Base-by-base conservation (phyloP, 2,797 vertebrate genomes). In the Enteromius anoplus region DNA sequence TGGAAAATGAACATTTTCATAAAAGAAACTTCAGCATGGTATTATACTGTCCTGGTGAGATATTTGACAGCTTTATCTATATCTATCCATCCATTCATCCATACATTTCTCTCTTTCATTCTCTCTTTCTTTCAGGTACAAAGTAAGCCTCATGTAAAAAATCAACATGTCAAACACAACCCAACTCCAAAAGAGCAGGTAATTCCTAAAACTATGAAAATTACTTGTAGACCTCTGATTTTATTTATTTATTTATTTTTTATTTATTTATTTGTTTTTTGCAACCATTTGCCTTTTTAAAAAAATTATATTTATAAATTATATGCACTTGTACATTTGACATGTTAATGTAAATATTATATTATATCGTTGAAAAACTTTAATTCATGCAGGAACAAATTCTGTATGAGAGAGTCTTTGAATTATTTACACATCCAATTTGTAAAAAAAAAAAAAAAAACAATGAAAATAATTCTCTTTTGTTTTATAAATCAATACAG, bases 121-220 rank as follows among this genome's bases (percentile, higher is more conserved):
- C 47, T 49, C 15, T 49, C 47, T 49, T 17, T 49, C 47, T 15
- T 34, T 19, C 14, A 95, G 95, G 93, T 92, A 29, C 91, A 91
- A 85, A 88, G 92, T 75, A 93, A 93, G 86, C 89, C 89, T 78
- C 91, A 90, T 87, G 90, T 85, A 88, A 93, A 92, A 88, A 91
- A 91, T 45, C 88, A 88, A 73, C 87, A 86, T 83, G 80, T 85
- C 6, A 92, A 90, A 84, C 81, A 85, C 62, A 87, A 87, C 47
- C 87, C 89, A 34, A 83, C 53, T 79, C 76, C 85, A 83, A 87
- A 91, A 85, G 90, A 92, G 81, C 92, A 91, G 93, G 94, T 95
- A 90, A n/a, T 79, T 11, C 45, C n/a, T 10, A 37, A 26, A 76
- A 40, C 34, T 8, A 37, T 23, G 9, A 3, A 62, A 40, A 32